Percentiles rank a stretch among this genome's conserved stretches.
Conservation (phyloP, 2,113 vertebrate species). For the Tylochromis polylepis region DNA sequence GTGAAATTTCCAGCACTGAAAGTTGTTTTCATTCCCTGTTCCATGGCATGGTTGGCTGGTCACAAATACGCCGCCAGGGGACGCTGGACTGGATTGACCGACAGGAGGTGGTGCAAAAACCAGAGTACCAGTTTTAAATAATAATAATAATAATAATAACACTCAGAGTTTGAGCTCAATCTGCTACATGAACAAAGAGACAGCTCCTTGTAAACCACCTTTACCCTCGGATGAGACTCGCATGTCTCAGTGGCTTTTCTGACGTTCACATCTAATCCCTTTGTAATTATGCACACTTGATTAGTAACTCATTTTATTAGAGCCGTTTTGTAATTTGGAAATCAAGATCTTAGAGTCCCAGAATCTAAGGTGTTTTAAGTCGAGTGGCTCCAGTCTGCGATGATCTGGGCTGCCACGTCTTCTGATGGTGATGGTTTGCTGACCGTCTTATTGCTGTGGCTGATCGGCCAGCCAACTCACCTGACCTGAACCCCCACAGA, state of each 20-base stretch:
- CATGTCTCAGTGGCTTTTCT: background rate
- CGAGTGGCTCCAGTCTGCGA: background rate
- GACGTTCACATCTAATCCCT: background rate
- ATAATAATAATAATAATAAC: background rate
- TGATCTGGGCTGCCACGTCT: background rate
- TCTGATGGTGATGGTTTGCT: background rate
- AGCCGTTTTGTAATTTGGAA: background rate
- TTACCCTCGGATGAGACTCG: background rate
- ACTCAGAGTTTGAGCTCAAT: background rate
- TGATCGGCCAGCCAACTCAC: background rate
- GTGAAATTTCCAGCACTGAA: background rate
- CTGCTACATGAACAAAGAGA: background rate
- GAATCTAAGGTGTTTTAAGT: background rate
- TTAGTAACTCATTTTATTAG: background rate
- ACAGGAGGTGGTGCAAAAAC: background rate
- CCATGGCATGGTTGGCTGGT: background rate
- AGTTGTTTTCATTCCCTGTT: accelerated
- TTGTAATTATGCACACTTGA: background rate
- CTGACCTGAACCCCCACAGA: background rate
- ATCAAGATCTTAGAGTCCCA: accelerated
- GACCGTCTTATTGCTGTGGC: background rate
- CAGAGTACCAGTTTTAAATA: background rate
- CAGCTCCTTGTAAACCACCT: accelerated
- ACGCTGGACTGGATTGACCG: background rate
- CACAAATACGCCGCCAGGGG: background rate